These are phyloP conservation scores for Dynastes maya DNA, from an alignment of 2,888 invertebrate species.

Conservation along the genomic window DNA sequence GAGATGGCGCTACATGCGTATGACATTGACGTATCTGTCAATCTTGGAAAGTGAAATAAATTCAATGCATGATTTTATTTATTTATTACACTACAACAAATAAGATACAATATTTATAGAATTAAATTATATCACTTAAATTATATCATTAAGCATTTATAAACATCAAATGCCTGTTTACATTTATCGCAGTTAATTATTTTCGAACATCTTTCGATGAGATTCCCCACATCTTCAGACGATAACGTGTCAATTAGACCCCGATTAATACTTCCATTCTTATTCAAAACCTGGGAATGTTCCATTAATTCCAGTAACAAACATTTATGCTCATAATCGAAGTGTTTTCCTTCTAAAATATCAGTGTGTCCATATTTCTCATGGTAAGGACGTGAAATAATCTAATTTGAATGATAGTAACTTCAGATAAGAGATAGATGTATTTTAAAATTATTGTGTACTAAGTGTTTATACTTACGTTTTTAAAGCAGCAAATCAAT, in stretches of 20 bases:
- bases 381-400: not conserved
- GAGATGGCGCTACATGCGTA: too few species aligned
- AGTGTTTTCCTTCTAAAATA: not conserved
- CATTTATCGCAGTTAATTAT: slow-evolving; percentile 23
- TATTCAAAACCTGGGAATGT: not conserved
- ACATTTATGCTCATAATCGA: not conserved
- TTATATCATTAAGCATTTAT: slow-evolving; percentile 13
- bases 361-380: not conserved
- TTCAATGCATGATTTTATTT: too few species aligned
- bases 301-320: not conserved
- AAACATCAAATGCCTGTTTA: slow-evolving; percentile 24
- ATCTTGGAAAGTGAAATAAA: too few species aligned
- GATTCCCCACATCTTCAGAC: not conserved
- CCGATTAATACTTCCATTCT: not conserved
- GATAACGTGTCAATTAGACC: not conserved
- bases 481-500: not conserved
- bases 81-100: too few species aligned
- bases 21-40: too few species aligned
- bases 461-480: not conserved
- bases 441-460: not conserved
- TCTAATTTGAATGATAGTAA: not conserved
- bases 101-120: too few species aligned
- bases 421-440: not conserved
- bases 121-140: not conserved
- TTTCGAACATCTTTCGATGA: slow-evolving; percentile 11